Evolutionary conservation across 2,113 vertebrate genomes (phyloP).

Genomic region (Merops nubicus): DNA sequence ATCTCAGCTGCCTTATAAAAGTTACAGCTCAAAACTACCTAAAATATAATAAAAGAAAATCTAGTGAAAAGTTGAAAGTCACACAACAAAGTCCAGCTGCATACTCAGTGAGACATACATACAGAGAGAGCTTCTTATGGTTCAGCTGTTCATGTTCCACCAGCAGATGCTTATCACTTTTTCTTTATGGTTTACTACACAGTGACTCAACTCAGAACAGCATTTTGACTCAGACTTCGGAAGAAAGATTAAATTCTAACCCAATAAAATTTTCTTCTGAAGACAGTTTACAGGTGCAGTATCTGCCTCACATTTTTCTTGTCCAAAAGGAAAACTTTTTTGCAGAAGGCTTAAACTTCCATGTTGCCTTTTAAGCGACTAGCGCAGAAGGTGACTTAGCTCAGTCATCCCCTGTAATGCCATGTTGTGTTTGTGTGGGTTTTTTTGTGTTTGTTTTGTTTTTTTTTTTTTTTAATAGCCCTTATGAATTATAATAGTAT

Average conservation of each 20-base stretch:
- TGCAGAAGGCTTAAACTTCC: background rate
- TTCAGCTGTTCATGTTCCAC: conserved; percentile 34
- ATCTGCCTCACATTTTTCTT: background rate
- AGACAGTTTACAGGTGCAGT: background rate
- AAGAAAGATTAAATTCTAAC: conserved; percentile 9
- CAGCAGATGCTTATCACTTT: background rate
- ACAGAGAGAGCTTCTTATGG: background rate
- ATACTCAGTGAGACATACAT: background rate
- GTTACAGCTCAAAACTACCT: background rate
- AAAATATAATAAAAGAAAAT: background rate
- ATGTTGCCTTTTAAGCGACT: background rate
- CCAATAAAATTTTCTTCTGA: background rate
- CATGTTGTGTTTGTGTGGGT: too few species aligned
- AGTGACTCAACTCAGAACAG: conserved; percentile 4
- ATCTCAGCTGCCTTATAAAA: background rate
- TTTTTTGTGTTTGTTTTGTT: background rate
- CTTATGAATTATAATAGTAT: background rate
- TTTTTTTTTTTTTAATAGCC: background rate
- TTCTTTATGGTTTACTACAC: conserved; percentile 13
- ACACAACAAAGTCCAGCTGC: background rate
- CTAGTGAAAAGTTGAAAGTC: background rate
- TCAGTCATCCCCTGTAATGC: background rate
- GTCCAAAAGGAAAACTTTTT: background rate
- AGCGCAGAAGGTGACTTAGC: too few species aligned
- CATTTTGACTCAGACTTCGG: background rate